A percentile compares a stretch with the other conserved stretches of the same genome.
Conservation (phyloP, 2,797 vertebrate genomes). For the Acipenser ruthenus region DNA sequence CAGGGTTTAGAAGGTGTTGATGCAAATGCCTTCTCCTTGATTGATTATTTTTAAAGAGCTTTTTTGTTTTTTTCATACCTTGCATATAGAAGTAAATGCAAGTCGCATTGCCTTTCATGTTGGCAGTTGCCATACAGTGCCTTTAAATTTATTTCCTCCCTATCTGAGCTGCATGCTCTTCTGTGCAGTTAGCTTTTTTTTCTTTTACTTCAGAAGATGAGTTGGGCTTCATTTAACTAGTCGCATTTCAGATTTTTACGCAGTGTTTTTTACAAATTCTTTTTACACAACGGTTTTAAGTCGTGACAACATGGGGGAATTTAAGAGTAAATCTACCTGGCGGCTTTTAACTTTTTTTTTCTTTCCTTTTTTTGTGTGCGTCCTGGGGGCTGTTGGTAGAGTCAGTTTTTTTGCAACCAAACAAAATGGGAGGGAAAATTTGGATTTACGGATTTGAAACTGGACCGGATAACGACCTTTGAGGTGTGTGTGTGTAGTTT, state of each 20-base stretch:
- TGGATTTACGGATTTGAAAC: slow-evolving; percentile 64
- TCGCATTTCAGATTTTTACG: slow-evolving; percentile 98
- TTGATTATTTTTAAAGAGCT: slow-evolving; percentile 61
- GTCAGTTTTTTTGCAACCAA: slow-evolving; percentile 57
- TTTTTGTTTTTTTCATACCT: slow-evolving; percentile 67
- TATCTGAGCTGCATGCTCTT: slow-evolving; percentile 78
- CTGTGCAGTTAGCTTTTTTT: slow-evolving; percentile 70
- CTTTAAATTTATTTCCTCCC: slow-evolving; percentile 88
- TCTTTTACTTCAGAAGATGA: slow-evolving; percentile 93
- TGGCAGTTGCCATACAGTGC: slow-evolving; percentile 97
- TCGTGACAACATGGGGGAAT: slow-evolving; percentile 78
- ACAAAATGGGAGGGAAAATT: slow-evolving; percentile 28
- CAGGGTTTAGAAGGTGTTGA: slow-evolving; percentile 64
- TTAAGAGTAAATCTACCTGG: slow-evolving; percentile 81
- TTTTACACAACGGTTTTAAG: slow-evolving; percentile 99
- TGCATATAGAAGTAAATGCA: slow-evolving; percentile 80
- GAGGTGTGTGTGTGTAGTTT: slow-evolving; percentile 86
- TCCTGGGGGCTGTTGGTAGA: slow-evolving; percentile 69
- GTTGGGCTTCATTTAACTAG: slow-evolving; percentile 97
- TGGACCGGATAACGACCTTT: slow-evolving; percentile 62
- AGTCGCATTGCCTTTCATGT: slow-evolving; percentile 80
- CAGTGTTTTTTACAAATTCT: slow-evolving; percentile 97
- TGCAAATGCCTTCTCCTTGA: slow-evolving; percentile 60
- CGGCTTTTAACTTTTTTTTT: slow-evolving; percentile 88
- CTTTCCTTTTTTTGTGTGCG: slow-evolving; percentile 49